These are phyloP conservation scores for Myotis vivesi DNA, from an alignment of 2,797 vertebrate species.

Conservation along the genomic window DNA sequence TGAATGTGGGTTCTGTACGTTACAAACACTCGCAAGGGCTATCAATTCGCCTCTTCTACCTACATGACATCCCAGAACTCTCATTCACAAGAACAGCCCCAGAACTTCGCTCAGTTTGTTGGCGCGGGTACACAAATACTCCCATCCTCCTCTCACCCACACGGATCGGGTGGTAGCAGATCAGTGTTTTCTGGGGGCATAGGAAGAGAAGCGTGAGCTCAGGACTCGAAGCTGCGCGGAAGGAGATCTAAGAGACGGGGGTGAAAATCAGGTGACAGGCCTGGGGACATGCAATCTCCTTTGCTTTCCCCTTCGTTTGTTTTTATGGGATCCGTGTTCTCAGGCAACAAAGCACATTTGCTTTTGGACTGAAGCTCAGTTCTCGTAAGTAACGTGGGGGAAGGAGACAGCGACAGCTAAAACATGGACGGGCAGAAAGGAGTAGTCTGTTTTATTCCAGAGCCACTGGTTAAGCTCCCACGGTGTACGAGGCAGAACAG, in stretches of 20 bases:
- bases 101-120: not conserved
- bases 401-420: not conserved
- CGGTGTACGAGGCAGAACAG: not conserved
- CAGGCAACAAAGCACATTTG: not conserved
- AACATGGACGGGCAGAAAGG: not conserved
- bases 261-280: slow-evolving; percentile 6
- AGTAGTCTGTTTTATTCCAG: not conserved
- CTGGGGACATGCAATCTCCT: not conserved
- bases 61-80: not conserved
- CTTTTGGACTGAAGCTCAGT: not conserved
- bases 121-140: not conserved
- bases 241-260: not conserved
- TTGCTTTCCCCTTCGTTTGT: not conserved
- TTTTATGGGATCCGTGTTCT: slow-evolving; percentile 1
- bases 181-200: not conserved
- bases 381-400: not conserved
- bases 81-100: slow-evolving; percentile 45
- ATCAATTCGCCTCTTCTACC: not conserved
- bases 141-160: slow-evolving; percentile 33
- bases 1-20: slow-evolving; percentile 9
- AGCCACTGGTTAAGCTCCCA: not conserved
- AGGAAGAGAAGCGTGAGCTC: not conserved
- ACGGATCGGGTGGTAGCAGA: not conserved
- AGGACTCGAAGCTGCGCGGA: not conserved
- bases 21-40: not conserved